These are phyloP conservation scores for Eristalis intricaria DNA, from an alignment of 2,888 invertebrate genomes.

Conservation along the genomic window DNA sequence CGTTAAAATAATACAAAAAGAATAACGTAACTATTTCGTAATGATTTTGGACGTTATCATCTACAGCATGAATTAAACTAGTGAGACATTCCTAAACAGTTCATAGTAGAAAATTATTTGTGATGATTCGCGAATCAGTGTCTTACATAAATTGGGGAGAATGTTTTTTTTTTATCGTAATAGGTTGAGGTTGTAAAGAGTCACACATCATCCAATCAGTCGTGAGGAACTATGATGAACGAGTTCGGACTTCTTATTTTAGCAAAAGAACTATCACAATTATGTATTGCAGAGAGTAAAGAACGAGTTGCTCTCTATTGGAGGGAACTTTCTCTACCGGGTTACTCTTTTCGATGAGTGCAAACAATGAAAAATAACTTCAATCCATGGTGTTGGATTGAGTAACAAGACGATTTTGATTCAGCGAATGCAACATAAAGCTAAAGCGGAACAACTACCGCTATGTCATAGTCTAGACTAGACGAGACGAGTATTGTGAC, in stretches of 20 bases:
- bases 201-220: not conserved
- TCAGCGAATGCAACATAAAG: not conserved
- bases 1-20: constrained; percentile 12
- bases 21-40: constrained; percentile 2
- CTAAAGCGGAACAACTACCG: not conserved
- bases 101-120: not conserved
- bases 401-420: not conserved
- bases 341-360: no score
- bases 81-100: not conserved
- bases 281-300: not conserved
- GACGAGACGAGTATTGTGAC: not conserved
- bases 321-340: no score
- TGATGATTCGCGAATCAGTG: constrained; percentile 6
- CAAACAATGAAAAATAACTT: no score
- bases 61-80: constrained; percentile 20
- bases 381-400: not conserved
- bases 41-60: constrained; percentile 18
- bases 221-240: not conserved
- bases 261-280: not conserved
- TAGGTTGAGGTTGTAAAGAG: no score
- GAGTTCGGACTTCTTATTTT: not conserved
- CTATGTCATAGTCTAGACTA: not conserved
- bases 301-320: no score
- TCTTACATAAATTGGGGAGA: not conserved
- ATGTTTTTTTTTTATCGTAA: not conserved